Base-by-base conservation (phyloP, 1,140 invertebrate species). In the Bacillus rossius region DNA sequence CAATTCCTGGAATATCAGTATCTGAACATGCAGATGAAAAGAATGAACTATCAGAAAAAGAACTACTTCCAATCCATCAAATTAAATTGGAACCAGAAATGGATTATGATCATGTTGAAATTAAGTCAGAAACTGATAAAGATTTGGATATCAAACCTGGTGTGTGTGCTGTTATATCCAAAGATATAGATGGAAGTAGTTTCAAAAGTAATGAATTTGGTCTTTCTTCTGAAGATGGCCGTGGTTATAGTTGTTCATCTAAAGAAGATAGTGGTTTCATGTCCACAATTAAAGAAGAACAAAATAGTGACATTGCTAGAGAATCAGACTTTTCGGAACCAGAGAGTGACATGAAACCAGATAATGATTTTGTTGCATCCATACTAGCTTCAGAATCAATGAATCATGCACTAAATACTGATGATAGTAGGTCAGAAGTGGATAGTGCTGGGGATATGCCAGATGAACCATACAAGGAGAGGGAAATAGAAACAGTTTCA, bases 251-350 rank as follows among this genome's bases (percentile, higher is more conserved):
- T 50, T 50, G 25, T 50, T 50, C 48, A 51, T 78, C 75, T 55
- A 85, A 85, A 64, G 85, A 88, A 61, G 86, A 89, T 65, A 86
- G 80, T 67, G 85, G 88, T 67, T 84, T 53, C 40, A 38, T 53
- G 14, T 53, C 51, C 16, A 38, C 34, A 19, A 40, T 38, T 20
- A 53, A 34, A 38, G 53, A 23, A 38, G 53, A 55, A 16, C 26
- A 55, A 14, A 23, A 20, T 14, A 40, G 40, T 20, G 53, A 40
- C 25, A 40, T 23, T 25, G 40, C 38, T 14, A 17, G 53, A 23
- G 53, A 56, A 38, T 29, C 17, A 8, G 57, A 58, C 16, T 58
- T 58, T 37, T 58, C 57, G 8, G 57, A 58, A 49, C 51, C 57
- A 8, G 57, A 58, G 41, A 16, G 19, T 14, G 57, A 58, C 40